phyloP scores from a whole-genome alignment of 2,113 vertebrate species.

The Apeltes quadracus region DNA sequence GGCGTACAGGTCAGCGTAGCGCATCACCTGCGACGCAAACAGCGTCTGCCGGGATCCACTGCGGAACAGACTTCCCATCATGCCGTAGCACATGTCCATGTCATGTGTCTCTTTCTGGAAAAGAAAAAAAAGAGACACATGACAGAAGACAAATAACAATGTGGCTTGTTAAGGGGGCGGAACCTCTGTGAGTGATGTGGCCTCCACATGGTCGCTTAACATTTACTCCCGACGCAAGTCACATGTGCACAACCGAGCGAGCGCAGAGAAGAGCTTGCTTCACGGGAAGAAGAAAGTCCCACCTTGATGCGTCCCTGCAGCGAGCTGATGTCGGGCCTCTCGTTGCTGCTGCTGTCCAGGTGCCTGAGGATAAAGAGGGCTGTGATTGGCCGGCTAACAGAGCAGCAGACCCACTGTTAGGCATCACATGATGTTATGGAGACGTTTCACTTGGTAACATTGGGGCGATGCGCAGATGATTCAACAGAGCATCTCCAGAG shows the following conservation, averaged over 20 bases:
- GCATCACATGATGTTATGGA: no score
- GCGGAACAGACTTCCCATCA: slow-evolving; percentile 96
- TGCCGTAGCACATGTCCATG: slow-evolving; percentile 98
- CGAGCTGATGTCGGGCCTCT: slow-evolving; percentile 94
- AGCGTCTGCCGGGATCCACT: slow-evolving; percentile 94
- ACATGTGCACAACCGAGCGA: no score
- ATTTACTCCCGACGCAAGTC: no score
- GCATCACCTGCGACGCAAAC: slow-evolving; percentile 96
- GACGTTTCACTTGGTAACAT: no score
- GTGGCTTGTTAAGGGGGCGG: no score
- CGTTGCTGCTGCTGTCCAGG: slow-evolving; percentile 96
- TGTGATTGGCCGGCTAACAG: not conserved
- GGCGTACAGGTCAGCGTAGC: slow-evolving; percentile 94
- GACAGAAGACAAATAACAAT: not conserved
- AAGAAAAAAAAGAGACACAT: not conserved
- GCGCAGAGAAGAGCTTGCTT: no score
- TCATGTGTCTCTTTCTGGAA: slow-evolving; percentile 94
- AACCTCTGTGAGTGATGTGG: no score
- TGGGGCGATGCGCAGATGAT: no score
- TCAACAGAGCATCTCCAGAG: no score
- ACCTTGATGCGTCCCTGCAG: slow-evolving; percentile 97
- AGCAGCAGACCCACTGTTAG: no score
- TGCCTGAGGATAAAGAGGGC: slow-evolving; percentile 71
- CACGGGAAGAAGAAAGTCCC: no score
- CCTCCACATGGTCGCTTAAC: no score